These are phyloP conservation scores for Oncopodura yosiiana DNA, from an alignment of 1,140 invertebrate genomes.

Conservation along the genomic window DNA sequence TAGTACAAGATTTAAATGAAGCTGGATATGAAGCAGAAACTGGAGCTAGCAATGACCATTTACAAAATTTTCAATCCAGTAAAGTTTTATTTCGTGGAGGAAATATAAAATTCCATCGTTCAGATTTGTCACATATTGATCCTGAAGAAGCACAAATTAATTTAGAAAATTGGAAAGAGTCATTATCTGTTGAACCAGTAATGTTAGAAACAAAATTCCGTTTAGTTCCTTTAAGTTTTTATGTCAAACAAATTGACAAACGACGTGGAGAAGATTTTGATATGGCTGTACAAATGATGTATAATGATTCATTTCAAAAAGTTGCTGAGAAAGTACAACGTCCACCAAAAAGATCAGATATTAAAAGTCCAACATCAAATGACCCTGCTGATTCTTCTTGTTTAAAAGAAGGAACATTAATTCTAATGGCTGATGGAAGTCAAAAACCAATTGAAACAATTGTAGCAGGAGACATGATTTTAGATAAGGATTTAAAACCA, in stretches of 20 bases:
- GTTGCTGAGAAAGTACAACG: background rate
- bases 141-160: background rate
- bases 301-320: background rate
- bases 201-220: background rate
- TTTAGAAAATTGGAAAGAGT: conserved; percentile 7
- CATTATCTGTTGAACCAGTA: background rate
- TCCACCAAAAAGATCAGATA: background rate
- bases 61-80: too few species aligned
- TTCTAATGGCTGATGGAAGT: conserved; percentile 3
- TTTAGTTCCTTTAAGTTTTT: background rate
- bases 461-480: background rate
- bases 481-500: conserved; percentile 9
- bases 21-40: too few species aligned
- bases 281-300: background rate
- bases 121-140: background rate
- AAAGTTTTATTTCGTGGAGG: background rate
- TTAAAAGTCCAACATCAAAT: background rate
- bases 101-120: background rate
- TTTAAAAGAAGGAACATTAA: conserved; percentile 1
- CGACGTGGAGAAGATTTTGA: background rate
- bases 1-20: too few species aligned
- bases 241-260: background rate
- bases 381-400: conserved; percentile 7
- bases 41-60: too few species aligned
- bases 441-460: conserved; percentile 5